Evolutionary conservation across 2,888 invertebrate genomes (phyloP), one percentile per base, ranked within the genome.

Genomic region (Labia minor): DNA sequence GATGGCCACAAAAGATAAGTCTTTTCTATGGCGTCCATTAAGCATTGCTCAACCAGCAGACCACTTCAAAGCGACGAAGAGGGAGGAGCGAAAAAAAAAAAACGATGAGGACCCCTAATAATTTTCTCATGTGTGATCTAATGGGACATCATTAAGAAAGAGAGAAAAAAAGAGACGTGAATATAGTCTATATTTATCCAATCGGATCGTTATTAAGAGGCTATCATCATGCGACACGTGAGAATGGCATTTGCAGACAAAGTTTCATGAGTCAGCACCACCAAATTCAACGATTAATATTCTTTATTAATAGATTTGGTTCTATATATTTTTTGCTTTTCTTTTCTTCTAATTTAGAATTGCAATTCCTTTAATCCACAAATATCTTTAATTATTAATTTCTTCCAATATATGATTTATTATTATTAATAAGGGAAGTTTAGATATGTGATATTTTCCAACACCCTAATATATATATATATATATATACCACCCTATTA

Each of bases 1-100:
- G 61, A 61, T 61, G 37, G 21, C 26, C 19, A 61, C 49, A 61
- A 49, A 49, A 65, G 61, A 65, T 49, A 65, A 61, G 61, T 65
- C 61, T 61, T 49, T 37, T 49, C 37, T 61, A 21, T 20, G 61
- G 18, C 65, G 19, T 49, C 26, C 37, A 20, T 20, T 61, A 21
- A 65, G 49, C 65, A 37, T 37, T 61, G 16, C 65, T 61, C 61
- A 19, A 61, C 65, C 65, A 10, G 49, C 49, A 49, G 16, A 49
- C 49, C n/a, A 49, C 49, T 49, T 49, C 14, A 49, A 49, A 14
- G 49, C 26, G 26, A 26, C 3, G 14, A 14, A 49, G 49, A 3
- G 14, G 49, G 49, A 14, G 49, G 8, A 33, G 33, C n/a, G n/a
- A n/a, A n/a, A n/a, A n/a, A 8, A 26, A 26, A 26, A 26, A 26